These are phyloP conservation scores for Choreutis nemorana DNA, from an alignment of 2,888 invertebrate species.

Conservation along the genomic window DNA sequence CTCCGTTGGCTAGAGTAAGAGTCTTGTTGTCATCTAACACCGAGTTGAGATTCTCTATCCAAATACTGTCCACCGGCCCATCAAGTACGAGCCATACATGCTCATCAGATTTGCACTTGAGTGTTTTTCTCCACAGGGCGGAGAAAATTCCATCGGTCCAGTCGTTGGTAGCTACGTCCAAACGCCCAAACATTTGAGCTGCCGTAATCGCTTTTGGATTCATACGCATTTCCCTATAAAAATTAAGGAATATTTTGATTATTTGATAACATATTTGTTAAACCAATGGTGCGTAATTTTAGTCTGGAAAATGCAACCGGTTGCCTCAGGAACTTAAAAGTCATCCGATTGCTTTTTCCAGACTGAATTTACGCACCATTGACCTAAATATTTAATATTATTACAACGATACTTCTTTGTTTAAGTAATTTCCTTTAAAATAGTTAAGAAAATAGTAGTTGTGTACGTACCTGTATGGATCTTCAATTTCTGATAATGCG, in stretches of 20 bases:
- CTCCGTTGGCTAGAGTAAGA: slow-evolving; percentile 93
- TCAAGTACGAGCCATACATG: slow-evolving; percentile 94
- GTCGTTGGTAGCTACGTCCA: slow-evolving; percentile 97
- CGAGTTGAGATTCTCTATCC: slow-evolving; percentile 98
- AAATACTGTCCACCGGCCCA: slow-evolving; percentile 96
- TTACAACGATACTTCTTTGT: too few species aligned
- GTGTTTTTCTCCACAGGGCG: slow-evolving; percentile 93
- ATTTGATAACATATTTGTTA: too few species aligned
- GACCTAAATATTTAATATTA: too few species aligned
- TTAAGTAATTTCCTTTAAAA: too few species aligned
- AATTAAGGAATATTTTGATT: too few species aligned
- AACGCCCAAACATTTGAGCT: slow-evolving; percentile 95
- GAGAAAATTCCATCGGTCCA: slow-evolving; percentile 99
- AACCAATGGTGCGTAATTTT: too few species aligned
- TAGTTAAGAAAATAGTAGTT: not conserved
- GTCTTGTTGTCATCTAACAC: slow-evolving; percentile 97
- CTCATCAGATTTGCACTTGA: slow-evolving; percentile 87
- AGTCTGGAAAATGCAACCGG: too few species aligned
- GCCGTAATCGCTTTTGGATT: slow-evolving; percentile 98
- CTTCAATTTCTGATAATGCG: slow-evolving; percentile 85
- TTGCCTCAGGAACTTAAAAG: too few species aligned
- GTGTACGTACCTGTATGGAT: slow-evolving; percentile 73
- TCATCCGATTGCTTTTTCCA: too few species aligned
- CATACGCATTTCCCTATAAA: slow-evolving; percentile 91
- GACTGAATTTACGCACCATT: too few species aligned